These are phyloP conservation scores for Scophthalmus maximus DNA, from an alignment of 2,113 vertebrate genomes.

Conservation along the genomic window DNA sequence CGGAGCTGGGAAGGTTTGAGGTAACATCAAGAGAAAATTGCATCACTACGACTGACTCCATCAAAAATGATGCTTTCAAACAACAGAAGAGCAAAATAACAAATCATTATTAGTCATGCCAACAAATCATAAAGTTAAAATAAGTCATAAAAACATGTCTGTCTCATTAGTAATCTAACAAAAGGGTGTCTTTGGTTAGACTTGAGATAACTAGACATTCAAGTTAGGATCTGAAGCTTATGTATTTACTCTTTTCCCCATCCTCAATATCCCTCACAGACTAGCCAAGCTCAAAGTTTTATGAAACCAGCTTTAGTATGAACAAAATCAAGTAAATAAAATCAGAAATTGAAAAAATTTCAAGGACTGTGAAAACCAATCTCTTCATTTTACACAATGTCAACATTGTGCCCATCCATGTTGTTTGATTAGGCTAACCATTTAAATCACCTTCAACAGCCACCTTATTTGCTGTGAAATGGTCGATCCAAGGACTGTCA, in stretches of 20 bases:
- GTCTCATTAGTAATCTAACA: conserved; percentile 58
- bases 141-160: conserved; percentile 38
- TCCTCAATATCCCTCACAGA: conserved; percentile 38
- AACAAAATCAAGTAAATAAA: conserved; percentile 51
- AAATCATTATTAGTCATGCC: conserved; percentile 73
- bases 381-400: conserved; percentile 69
- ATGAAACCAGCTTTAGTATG: conserved; percentile 47
- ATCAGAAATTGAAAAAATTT: conserved; percentile 51
- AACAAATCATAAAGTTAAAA: conserved; percentile 54
- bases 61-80: conserved; percentile 41
- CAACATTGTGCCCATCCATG: conserved; percentile 70
- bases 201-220: conserved; percentile 60
- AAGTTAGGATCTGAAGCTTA: conserved; percentile 58
- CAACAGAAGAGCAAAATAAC: conserved; percentile 43
- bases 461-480: conserved; percentile 83
- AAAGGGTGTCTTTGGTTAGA: conserved; percentile 63
- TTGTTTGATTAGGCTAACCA: conserved; percentile 77
- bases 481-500: conserved; percentile 76
- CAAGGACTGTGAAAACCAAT: conserved; percentile 56
- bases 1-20: conserved; percentile 79
- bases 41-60: conserved; percentile 71
- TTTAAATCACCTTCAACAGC: conserved; percentile 87
- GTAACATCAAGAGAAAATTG: conserved; percentile 78
- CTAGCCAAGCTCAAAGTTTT: conserved; percentile 50
- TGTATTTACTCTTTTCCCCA: conserved; percentile 32